Base-by-base conservation (phyloP, 2,113 vertebrate genomes). In the Megalops atlanticus region DNA sequence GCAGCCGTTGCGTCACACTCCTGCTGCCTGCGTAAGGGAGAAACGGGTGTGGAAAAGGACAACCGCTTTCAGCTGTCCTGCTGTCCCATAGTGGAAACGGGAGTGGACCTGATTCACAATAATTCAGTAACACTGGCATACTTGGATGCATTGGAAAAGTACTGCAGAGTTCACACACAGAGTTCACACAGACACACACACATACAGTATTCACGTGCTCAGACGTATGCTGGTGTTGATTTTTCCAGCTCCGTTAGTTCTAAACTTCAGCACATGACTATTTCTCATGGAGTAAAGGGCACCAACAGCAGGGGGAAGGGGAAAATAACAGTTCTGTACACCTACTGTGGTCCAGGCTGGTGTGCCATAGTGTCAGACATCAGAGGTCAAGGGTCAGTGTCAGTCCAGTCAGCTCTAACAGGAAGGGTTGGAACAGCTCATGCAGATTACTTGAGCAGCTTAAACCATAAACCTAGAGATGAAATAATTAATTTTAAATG, bases 1-100 rank as follows among this genome's bases (percentile, higher is more conserved):
- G 86, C 87, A 89, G 87, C 3, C 81, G 79, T 90, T 89, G 88
- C 87, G 81, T 86, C 88, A 87, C 82, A 73, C 75, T 33, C 31
- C 77, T 78, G 49, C 40, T 36, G 43, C 16, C 47, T 82, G 43
- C 80, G 11, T 49, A 39, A 16, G 74, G 73, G 77, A 39, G 38
- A 38, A 0, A 39, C 16, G 41, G 69, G 73, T n/a, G n/a, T 69
- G 77, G 72, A 80, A n/a, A 49, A n/a, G 40, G 7, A 31, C n/a
- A 64, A 21, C 38, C 41, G 72, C 38, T 74, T 39, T 41, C 72
- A 43, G 39, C 72, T 24, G 8, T 74, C 21, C 18, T 39, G 8
- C 11, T 1, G 12, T 31, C 58, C n/a, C 31, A n/a, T 24, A 31
- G 58, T 45, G 43, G 4, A 52, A n/a, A 4, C 18, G 6, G n/a